Base-by-base conservation (phyloP, 2,888 invertebrate species). In the Cepaea hortensis region DNA sequence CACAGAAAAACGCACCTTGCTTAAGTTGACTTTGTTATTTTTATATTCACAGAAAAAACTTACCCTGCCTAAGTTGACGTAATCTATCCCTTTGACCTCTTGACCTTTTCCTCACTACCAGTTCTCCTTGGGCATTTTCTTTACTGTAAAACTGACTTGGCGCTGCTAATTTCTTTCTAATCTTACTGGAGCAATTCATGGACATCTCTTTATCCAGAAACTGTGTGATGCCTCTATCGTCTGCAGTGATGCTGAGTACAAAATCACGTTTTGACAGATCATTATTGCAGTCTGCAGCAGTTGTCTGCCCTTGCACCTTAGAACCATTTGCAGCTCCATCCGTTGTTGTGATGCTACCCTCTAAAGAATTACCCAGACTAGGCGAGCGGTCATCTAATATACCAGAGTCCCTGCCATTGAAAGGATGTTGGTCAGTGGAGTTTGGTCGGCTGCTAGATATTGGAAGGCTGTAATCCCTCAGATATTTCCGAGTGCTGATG, bases 31-130 rank as follows among this genome's bases (percentile, higher is more conserved):
- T 35, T 35, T 0, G 35, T 35, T 35, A 35, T 35, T 35, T 35
- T 35, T 35, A 35, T 35, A 35, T 35, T 35, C 35, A 35, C 35
- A 35, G 35, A 35, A 35, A 35, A 35, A 18, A 75, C 80, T 80
- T 68, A 89, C 89, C 89, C 79, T 87, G 88, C 75, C 87, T 85
- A 20, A 89, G 62, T 50, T 88, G 86, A 48, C 88, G 81, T 35
- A 89, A 73, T 75, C 88, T 73, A 61, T 90, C 90, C 65, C 87
- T 82, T 72, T 90, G 87, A 70, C 87, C 87, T 68, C 87, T 70
- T 61, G 88, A 85, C 84, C 87, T 89, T 61, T 88, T 87, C 72
- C 89, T 85, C 23, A 89, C 85, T 7, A 81, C 84, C 46, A 87
- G 68, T 72, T 88, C 87, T 13, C 77, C 81, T 46, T 84, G 84